Percentiles rank a stretch among this genome's conserved stretches.
Evolutionary conservation across 1,140 invertebrate species (phyloP).

Genomic region (Calosoma granatense): DNA sequence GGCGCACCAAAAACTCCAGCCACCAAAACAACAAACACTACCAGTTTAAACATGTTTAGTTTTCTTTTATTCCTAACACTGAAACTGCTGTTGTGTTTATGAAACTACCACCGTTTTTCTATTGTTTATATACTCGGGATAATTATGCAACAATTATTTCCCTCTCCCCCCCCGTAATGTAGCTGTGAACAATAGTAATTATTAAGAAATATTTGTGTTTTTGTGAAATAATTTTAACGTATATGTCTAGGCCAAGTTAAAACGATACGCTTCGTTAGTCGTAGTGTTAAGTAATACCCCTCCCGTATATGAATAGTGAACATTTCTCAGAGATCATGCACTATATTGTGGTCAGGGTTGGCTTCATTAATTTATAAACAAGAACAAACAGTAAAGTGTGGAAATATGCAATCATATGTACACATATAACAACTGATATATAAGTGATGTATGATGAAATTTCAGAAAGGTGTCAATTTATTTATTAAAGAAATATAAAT

Average conservation of each 20-base stretch:
- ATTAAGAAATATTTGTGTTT: constrained; percentile 6
- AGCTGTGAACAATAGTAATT: background rate
- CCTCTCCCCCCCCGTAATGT: background rate
- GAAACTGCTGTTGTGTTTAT: background rate
- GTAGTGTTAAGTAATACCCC: background rate
- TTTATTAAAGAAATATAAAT: too few species aligned
- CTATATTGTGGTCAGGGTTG: background rate
- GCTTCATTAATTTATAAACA: too few species aligned
- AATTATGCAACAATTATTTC: background rate
- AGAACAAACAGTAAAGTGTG: too few species aligned
- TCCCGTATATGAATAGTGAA: background rate
- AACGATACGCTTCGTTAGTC: background rate
- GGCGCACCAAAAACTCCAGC: background rate
- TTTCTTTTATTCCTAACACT: background rate
- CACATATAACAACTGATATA: too few species aligned
- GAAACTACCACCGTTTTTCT: background rate
- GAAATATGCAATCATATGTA: too few species aligned
- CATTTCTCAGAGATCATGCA: background rate
- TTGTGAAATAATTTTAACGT: background rate
- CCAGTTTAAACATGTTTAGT: background rate
- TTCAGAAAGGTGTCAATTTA: too few species aligned
- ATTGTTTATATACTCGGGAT: background rate
- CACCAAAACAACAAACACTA: background rate
- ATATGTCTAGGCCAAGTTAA: constrained; percentile 3
- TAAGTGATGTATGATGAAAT: too few species aligned